These are phyloP conservation scores for Phoenicopterus ruber DNA, from an alignment of 2,113 vertebrate species.

Conservation along the genomic window DNA sequence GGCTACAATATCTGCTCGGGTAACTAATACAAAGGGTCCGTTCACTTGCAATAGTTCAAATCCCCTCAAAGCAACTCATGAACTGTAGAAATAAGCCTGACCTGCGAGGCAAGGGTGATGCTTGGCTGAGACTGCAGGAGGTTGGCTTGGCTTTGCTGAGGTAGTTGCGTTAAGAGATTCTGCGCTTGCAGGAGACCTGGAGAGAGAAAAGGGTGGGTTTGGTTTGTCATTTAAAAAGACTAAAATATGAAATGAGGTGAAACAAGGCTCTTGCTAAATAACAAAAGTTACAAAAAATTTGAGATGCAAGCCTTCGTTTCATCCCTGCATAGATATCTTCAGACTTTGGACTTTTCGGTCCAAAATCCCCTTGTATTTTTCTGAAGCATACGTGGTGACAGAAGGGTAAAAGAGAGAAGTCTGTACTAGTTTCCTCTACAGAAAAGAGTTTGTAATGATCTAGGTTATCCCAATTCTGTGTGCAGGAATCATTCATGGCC, in stretches of 20 bases:
- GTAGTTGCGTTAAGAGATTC: slow-evolving; percentile 98
- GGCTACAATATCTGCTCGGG: neutral
- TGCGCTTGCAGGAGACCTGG: slow-evolving; percentile 95
- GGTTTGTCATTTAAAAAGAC: neutral
- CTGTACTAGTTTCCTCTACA: neutral
- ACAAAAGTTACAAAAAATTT: neutral
- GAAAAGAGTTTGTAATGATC: neutral
- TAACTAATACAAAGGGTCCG: neutral
- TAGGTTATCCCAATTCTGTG: neutral
- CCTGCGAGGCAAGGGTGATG: slow-evolving; percentile 97
- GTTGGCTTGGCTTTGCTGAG: slow-evolving; percentile 99
- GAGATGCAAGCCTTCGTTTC: neutral
- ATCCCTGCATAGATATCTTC: neutral
- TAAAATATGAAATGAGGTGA: neutral
- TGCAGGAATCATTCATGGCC: neutral
- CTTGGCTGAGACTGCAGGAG: slow-evolving; percentile 98
- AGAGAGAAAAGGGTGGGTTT: neutral
- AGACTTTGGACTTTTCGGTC: neutral
- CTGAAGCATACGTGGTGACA: neutral
- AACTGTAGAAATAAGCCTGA: slow-evolving; percentile 53
- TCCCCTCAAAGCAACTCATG: neutral
- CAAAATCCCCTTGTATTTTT: neutral
- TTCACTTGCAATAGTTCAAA: neutral
- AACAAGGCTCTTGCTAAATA: neutral
- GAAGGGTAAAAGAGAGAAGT: neutral